phyloP scores from a whole-genome alignment of 2,797 vertebrate genomes.

The Pseudomugil tenellus region DNA sequence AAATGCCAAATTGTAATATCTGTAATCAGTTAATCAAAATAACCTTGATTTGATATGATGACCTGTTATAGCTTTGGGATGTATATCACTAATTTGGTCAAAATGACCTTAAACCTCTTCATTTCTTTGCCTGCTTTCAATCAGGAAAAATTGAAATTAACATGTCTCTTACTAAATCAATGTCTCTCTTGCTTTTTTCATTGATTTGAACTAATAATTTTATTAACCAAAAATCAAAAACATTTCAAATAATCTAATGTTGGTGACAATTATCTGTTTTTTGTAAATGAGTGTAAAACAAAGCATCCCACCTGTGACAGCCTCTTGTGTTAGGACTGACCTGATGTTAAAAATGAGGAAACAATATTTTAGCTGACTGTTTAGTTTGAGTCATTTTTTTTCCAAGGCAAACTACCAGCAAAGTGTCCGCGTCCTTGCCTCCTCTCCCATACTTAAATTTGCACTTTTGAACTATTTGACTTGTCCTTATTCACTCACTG shows the following conservation, averaged over 20 bases:
- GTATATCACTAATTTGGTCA: conserved; percentile 16
- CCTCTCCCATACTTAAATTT: conserved; percentile 59
- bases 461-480: conserved; percentile 42
- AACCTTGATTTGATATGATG: conserved; percentile 9
- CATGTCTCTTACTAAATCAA: conserved; percentile 15
- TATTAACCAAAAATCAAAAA: conserved; percentile 10
- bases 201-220: conserved; percentile 1
- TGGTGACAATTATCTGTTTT: not conserved
- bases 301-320: conserved; percentile 24
- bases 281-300: conserved; percentile 12
- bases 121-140: not conserved
- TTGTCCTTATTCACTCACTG: conserved; percentile 28
- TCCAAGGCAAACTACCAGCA: conserved; percentile 66
- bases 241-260: not conserved
- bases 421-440: conserved; percentile 50
- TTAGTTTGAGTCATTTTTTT: too few relatives aligned
- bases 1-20: conserved; percentile 13
- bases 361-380: too few relatives aligned
- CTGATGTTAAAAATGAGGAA: not conserved
- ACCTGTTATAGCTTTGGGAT: conserved; percentile 31
- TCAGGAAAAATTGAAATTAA: conserved; percentile 5
- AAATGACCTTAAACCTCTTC: conserved; percentile 9
- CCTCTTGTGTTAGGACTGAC: not conserved
- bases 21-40: conserved; percentile 26
- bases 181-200: conserved; percentile 3